Percentiles rank a stretch among this genome's conserved stretches.
phyloP scores from a whole-genome alignment of 2,888 invertebrate genomes.

The Glyphotaelius pellucidus region DNA sequence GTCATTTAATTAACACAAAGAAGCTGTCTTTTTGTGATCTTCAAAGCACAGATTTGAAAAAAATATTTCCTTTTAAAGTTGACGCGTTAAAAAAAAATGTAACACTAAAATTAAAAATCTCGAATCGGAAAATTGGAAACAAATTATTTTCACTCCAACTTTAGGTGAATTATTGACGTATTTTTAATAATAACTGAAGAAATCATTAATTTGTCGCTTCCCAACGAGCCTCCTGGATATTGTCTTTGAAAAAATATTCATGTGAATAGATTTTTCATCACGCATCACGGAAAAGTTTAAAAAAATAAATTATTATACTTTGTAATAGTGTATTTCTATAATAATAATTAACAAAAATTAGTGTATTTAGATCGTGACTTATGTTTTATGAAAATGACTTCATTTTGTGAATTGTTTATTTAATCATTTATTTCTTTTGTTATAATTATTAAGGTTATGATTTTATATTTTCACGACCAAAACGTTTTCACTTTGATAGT shows the following conservation, averaged over 20 bases:
- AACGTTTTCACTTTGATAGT: no score
- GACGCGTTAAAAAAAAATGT: background rate
- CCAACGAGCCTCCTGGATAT: background rate
- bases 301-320: no score
- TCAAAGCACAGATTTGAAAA: background rate
- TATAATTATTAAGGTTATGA: no score
- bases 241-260: background rate
- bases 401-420: no score
- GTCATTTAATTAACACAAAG: background rate
- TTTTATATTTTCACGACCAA: no score
- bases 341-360: no score
- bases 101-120: background rate
- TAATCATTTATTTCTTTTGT: no score
- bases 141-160: background rate
- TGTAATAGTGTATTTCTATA: no score
- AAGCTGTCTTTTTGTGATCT: background rate
- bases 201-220: background rate
- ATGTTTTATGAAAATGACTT: no score
- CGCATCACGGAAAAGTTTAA: background rate
- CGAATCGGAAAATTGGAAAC: background rate
- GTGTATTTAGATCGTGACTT: no score
- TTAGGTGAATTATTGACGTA: no score
- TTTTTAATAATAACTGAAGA: no score
- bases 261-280: background rate
- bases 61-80: background rate